Base-by-base conservation (phyloP, 2,888 invertebrate species). In the Drosophila lutescens region DNA sequence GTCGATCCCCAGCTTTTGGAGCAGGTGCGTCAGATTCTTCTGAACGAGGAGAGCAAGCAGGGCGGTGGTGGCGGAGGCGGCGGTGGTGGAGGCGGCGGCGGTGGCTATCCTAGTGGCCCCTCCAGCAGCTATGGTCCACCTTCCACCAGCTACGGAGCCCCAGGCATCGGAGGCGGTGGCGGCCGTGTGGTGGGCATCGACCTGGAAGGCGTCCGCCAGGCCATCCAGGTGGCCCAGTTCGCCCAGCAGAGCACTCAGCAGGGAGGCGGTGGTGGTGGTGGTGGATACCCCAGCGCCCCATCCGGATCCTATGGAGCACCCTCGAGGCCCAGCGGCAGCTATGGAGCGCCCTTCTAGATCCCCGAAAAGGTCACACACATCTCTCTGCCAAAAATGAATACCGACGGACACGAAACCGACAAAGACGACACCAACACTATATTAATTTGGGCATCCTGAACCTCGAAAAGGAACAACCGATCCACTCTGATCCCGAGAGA, bases 141-240 rank as follows among this genome's bases (percentile, higher is more conserved):
- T 56, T 95, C 95, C 43, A 93, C 94, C 67, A 93, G 93, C 85
- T 96, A 96, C 91, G 94, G 95, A 65, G 95, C 93, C 60, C 95
- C 96, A 66, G 46, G 81, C 12, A 40, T 32, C 40, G 84, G 77
- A n/a, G 68, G 83, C 26, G 91, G 90, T 23, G 91, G 92, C 34
- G 91, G 92, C 34, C 91, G 91, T 68, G 96, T 97, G 61, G 96
- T 96, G 80, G 97, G 97, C 79, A 95, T 97, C 92, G 95, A 96
- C 92, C 95, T 97, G 76, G 97, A 97, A 88, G 96, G 96, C 76
- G 96, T 97, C 89, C 96, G 96, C 89, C 97, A 96, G 88, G 97
- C 96, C 83, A 96, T 97, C 93, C 97, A 97, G 92, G 97, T 97
- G 76, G 97, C 97, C 46, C 96, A 97, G 90, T 97, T 95, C 94